These are phyloP conservation scores for Ostrea edulis DNA, from an alignment of 1,140 invertebrate genomes.

Conservation along the genomic window DNA sequence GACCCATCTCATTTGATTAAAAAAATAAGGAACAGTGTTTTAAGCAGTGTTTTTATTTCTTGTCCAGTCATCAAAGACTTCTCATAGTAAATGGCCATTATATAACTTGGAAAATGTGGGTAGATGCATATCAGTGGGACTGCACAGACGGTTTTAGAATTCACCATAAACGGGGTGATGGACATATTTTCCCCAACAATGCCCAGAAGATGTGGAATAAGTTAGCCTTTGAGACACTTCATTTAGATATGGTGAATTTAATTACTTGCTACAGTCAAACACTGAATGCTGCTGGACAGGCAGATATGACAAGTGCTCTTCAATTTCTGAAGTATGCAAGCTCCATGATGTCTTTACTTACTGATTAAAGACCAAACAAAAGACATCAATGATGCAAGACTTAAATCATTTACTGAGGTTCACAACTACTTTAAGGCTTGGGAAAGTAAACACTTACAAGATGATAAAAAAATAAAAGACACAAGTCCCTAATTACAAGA, in stretches of 20 bases:
- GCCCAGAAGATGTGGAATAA: constrained; percentile 56
- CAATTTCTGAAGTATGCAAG: too few relatives aligned
- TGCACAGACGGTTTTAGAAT: too few relatives aligned
- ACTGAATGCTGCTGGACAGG: constrained; percentile 3
- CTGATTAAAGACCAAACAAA: too few relatives aligned
- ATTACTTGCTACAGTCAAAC: constrained; percentile 40
- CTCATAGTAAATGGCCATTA: too few relatives aligned
- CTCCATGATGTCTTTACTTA: too few relatives aligned
- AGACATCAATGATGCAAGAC: too few relatives aligned
- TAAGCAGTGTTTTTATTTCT: constrained; percentile 43
- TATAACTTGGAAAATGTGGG: too few relatives aligned
- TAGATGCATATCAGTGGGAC: too few relatives aligned
- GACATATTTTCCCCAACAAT: too few relatives aligned
- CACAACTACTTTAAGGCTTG: too few relatives aligned
- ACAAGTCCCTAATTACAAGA: background rate
- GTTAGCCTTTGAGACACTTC: constrained; percentile 36
- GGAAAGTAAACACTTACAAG: constrained; percentile 10
- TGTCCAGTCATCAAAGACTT: constrained; percentile 27
- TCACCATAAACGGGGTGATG: too few relatives aligned
- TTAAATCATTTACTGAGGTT: too few relatives aligned
- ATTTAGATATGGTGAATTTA: constrained; percentile 47
- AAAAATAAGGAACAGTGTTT: constrained; percentile 47
- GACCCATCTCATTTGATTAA: constrained; percentile 47
- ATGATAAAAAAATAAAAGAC: background rate
- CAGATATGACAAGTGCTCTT: constrained; percentile 28